Evolutionary conservation across 2,113 vertebrate species (phyloP).

Genomic region (Stegastes partitus): DNA sequence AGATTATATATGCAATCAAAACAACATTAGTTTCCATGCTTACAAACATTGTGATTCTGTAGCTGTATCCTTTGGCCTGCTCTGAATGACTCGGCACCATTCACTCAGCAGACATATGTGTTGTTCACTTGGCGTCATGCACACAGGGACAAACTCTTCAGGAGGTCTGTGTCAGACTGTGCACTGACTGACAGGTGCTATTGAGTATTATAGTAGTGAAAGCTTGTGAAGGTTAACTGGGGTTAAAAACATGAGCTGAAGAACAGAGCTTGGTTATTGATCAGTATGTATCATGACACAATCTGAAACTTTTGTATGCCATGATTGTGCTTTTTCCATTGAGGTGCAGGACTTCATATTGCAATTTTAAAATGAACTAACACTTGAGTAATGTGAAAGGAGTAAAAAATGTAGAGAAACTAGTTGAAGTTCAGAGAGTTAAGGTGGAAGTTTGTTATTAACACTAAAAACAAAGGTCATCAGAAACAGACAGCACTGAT

Average conservation of each 20-base stretch:
- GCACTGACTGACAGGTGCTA: slow-evolving; percentile 74
- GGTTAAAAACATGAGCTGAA: slow-evolving; percentile 61
- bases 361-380: too few species aligned
- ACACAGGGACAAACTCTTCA: slow-evolving; percentile 55
- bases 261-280: slow-evolving; percentile 17
- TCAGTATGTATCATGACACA: neutral
- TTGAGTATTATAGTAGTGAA: slow-evolving; percentile 52
- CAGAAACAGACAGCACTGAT: too few species aligned
- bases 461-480: too few species aligned
- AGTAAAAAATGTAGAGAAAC: too few species aligned
- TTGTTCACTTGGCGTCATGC: slow-evolving; percentile 31
- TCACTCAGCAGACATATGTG: slow-evolving; percentile 55
- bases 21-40: slow-evolving; percentile 4
- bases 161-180: slow-evolving; percentile 55
- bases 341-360: too few species aligned
- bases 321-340: too few species aligned
- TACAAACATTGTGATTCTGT: slow-evolving; percentile 3
- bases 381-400: too few species aligned
- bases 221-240: slow-evolving; percentile 73
- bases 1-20: slow-evolving; percentile 17
- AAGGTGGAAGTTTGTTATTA: too few species aligned
- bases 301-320: neutral
- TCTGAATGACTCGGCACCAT: slow-evolving; percentile 42
- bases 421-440: too few species aligned
- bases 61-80: slow-evolving; percentile 16